Evolutionary conservation across 1,140 invertebrate genomes (phyloP), one percentile per base, ranked within the genome.

Genomic region (Eriosoma lanigerum): DNA sequence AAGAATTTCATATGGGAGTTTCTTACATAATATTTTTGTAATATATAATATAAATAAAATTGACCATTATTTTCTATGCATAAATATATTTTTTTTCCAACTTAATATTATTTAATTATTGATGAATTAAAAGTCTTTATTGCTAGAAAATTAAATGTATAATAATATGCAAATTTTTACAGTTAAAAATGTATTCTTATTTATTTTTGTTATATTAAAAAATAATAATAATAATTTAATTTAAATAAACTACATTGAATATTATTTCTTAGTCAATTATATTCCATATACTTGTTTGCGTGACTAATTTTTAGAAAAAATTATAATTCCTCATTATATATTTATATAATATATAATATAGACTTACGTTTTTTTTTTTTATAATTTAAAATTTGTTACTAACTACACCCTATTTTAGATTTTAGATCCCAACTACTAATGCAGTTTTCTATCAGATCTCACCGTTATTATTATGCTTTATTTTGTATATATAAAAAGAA

Each of bases 371-470:
- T 38, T 38, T 24, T 70, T 70, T 66, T 66, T 29, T 66, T 54
- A 15, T 4, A 54, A 13, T 56, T 32, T 56, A 56, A 54, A 50
- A 17, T 48, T 60, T 78, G 56, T 78, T 75, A 78, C 38, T 78
- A 78, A 78, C 54, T 15, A 29, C 54, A 46, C 75, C 54, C 56
- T 46, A 60, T 78, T 78, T 78, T 78, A 62, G 75, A 78, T 78
- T 78, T 58, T 78, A 78, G 75, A 56, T 44, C 75, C 56, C 29
- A 78, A 78, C 75, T 48, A 44, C 56, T 78, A 78, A 62, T 78
- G 75, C 75, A 78, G 75, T 78, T 78, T 62, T 78, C 73, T 78
- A 62, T 78, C 75, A 78, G 75, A 78, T 78, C 75, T 78, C 75
- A 78, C 56, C 52, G 54, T 60, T 76, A 76, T 58, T 32, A 75